Evolutionary conservation across 92 coral and sea anemone genomes (phyloP).

Genomic region (Diadumene lineata): DNA sequence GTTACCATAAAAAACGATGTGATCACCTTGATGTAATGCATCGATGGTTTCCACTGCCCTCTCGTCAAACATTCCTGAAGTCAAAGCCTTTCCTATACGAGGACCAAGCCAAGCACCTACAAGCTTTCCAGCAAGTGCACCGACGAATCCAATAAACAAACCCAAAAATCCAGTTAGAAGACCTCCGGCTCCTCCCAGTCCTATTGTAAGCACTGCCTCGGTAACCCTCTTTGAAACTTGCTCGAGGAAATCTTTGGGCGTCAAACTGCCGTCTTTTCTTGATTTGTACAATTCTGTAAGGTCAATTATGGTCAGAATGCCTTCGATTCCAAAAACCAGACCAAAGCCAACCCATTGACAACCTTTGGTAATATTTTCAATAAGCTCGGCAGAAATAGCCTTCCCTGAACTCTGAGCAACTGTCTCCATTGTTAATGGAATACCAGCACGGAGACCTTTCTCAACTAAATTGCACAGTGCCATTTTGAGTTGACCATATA

Average conservation of each 20-base stretch:
- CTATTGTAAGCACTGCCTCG: constrained; percentile 27
- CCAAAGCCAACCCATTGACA: constrained; percentile 46
- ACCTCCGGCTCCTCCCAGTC: constrained; percentile 37
- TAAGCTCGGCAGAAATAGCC: constrained; percentile 24
- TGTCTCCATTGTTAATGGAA: not conserved
- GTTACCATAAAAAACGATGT: constrained; percentile 35
- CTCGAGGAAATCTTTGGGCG: constrained; percentile 32
- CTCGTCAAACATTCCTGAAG: constrained; percentile 33
- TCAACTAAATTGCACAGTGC: not conserved
- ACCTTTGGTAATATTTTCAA: constrained; percentile 27
- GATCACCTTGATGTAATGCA: constrained; percentile 39
- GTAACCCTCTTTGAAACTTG: constrained; percentile 35
- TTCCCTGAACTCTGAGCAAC: constrained; percentile 10
- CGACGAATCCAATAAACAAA: constrained; percentile 26
- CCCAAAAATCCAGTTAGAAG: constrained; percentile 21
- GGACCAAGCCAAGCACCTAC: constrained; percentile 40
- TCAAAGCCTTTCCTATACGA: constrained; percentile 24
- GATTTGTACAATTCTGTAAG: constrained; percentile 27
- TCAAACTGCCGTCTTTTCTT: constrained; percentile 24
- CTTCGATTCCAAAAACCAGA: constrained; percentile 37
- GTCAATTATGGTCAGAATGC: constrained; percentile 24
- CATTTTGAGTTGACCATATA: constrained; percentile 10
- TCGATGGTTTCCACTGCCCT: constrained; percentile 25
- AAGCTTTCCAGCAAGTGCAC: constrained; percentile 33
- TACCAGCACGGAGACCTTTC: not conserved